Conservation (phyloP, 2,888 invertebrate species). For the Ptychoptera contaminata region DNA sequence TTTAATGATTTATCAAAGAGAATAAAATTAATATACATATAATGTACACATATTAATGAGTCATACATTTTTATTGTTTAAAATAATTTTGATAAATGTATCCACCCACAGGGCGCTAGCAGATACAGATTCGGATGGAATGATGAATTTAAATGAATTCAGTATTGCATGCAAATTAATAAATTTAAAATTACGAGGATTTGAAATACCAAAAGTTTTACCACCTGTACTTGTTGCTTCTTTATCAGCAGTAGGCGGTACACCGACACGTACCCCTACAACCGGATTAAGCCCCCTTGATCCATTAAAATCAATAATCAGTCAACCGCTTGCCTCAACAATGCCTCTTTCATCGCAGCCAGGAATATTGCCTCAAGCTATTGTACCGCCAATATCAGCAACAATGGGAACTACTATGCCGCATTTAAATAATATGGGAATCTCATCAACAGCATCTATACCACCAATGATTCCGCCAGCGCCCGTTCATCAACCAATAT, state of each 20-base stretch:
- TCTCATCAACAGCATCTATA: no score
- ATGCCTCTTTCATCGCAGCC: constrained; percentile 8
- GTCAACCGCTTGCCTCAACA: constrained; percentile 5
- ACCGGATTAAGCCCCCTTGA: constrained; percentile 26
- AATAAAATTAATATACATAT: background rate
- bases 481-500: no score
- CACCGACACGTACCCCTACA: constrained; percentile 25
- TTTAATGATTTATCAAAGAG: background rate
- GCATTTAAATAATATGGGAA: no score
- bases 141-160: constrained; percentile 91
- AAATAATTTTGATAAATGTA: constrained; percentile 34
- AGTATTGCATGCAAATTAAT: constrained; percentile 96
- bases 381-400: constrained; percentile 3
- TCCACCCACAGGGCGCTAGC: constrained; percentile 79
- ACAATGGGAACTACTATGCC: no score
- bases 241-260: constrained; percentile 38
- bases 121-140: constrained; percentile 93
- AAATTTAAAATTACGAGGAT: constrained; percentile 79
- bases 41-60: background rate
- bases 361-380: constrained; percentile 4
- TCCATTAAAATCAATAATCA: constrained; percentile 16
- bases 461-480: no score
- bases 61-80: constrained; percentile 3
- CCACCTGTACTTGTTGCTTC: constrained; percentile 63
- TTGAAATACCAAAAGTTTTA: constrained; percentile 74